A percentile compares a stretch with the other conserved stretches of the same genome.
These are phyloP conservation scores for Rhinopomastus cyanomelas DNA, from an alignment of 2,113 vertebrate genomes.

Conservation along the genomic window DNA sequence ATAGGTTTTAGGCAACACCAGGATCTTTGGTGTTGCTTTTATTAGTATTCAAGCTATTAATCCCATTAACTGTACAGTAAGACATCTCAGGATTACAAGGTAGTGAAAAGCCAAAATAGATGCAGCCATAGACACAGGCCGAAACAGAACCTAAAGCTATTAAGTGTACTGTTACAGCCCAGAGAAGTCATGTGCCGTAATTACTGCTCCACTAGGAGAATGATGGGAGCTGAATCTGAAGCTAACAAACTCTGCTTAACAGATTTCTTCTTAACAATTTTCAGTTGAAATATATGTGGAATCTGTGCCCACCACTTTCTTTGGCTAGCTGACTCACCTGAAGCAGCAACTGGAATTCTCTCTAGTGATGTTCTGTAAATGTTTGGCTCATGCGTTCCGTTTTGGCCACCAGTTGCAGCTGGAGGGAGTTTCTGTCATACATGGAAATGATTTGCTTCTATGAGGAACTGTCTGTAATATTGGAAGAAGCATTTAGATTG, in stretches of 20 bases:
- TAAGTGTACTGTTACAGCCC: neutral
- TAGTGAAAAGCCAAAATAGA: neutral
- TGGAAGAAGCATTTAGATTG: neutral
- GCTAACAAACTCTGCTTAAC: neutral
- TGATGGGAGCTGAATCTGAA: neutral
- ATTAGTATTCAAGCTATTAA: constrained; percentile 12
- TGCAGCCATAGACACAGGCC: neutral
- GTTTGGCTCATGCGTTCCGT: neutral
- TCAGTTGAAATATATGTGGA: neutral
- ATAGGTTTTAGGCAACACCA: neutral
- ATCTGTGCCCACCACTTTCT: neutral
- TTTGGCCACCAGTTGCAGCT: neutral
- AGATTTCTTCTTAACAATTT: constrained; percentile 4
- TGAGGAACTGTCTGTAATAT: neutral
- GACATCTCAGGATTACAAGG: neutral
- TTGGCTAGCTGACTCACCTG: neutral
- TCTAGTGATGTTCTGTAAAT: neutral
- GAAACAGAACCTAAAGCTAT: neutral
- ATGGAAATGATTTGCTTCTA: neutral
- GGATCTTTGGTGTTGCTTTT: neutral
- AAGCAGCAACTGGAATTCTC: neutral
- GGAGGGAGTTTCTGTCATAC: neutral
- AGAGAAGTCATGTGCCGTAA: neutral
- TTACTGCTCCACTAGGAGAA: neutral
- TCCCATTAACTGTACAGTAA: neutral